Evolutionary conservation across 2,888 invertebrate genomes (phyloP), one percentile per base, ranked within the genome.

Genomic region (Biston betularia): DNA sequence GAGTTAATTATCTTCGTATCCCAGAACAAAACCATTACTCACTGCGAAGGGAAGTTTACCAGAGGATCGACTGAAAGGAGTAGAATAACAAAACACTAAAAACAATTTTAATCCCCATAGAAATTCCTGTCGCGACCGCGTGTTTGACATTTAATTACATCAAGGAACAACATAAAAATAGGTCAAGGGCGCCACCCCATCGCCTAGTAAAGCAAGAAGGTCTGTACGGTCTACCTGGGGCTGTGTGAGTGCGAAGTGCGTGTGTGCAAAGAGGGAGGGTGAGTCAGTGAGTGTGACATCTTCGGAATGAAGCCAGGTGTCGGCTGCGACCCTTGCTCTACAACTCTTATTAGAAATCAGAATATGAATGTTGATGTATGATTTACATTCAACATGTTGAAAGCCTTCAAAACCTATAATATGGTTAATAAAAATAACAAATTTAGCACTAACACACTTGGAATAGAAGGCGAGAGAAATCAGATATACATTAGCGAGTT

Each of bases 131-230:
- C 67, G 67, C 58, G 49, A 63, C 65, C 65, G 65, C 71, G 65
- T 62, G 54, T 66, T 71, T 73, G 73, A 71, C 74, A 73, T 75
- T 75, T 75, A 75, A 73, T 75, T 73, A 71, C 69, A 69, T 66
- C 68, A 72, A 75, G 70, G 71, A 73, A 69, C 63, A 71, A 65
- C 65, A 70, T 69, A 69, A 74, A 75, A 75, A 74, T 70, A 69
- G 74, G 75, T 72, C 75, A 75, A 74, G 75, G 75, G 40, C 72
- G 63, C 48, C 64, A 64, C 71, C 75, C 73, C 72, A 73, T 72
- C 54, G 68, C 70, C 65, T 69, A 70, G 65, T 73, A 69, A 54
- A 72, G 67, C 67, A 59, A 42, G 73, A 73, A 71, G 69, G 68
- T 68, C 63, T 58, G 71, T 40, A 24, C 53, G 50, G 56, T 62